Evolutionary conservation across 2,797 vertebrate genomes (phyloP).

Genomic region (Oreochromis mossambicus): DNA sequence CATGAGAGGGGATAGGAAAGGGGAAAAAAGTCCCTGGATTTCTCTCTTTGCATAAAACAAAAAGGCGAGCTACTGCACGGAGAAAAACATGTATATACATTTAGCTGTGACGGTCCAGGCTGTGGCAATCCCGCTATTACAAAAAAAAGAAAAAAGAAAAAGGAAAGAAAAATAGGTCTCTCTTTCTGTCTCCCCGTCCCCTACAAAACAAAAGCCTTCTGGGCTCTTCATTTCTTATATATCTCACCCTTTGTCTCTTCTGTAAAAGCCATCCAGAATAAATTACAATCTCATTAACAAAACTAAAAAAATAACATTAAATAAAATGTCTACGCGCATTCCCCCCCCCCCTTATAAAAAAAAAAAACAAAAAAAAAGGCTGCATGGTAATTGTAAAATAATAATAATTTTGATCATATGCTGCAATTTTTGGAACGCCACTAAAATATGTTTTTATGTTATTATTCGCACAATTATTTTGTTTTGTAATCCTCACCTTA

Average conservation of each 20-base stretch:
- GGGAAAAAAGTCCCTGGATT: slow-evolving; percentile 80
- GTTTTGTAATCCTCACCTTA: not conserved
- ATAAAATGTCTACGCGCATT: slow-evolving; percentile 30
- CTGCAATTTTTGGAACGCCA: slow-evolving; percentile 39
- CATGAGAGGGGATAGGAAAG: slow-evolving; percentile 76
- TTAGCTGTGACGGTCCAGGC: slow-evolving; percentile 80
- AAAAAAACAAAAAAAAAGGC: slow-evolving; percentile 54
- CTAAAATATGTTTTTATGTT: slow-evolving; percentile 20
- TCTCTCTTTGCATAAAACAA: slow-evolving; percentile 79
- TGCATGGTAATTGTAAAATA: slow-evolving; percentile 6
- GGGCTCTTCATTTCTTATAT: slow-evolving; percentile 78
- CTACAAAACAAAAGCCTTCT: slow-evolving; percentile 68
- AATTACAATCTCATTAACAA: slow-evolving; percentile 75
- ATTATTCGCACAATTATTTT: slow-evolving; percentile 14
- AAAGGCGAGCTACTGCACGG: slow-evolving; percentile 75
- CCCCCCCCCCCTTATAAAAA: not conserved
- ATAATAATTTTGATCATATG: slow-evolving; percentile 54
- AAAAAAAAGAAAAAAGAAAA: slow-evolving; percentile 1
- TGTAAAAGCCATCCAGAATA: slow-evolving; percentile 77
- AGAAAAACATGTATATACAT: slow-evolving; percentile 89
- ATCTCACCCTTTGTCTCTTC: slow-evolving; percentile 79
- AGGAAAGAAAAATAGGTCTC: not conserved
- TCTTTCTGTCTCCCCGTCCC: not conserved
- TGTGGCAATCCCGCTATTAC: slow-evolving; percentile 69
- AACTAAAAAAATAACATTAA: slow-evolving; percentile 27